These are phyloP conservation scores for Lypha dubia DNA, from an alignment of 2,888 invertebrate genomes.

Conservation along the genomic window DNA sequence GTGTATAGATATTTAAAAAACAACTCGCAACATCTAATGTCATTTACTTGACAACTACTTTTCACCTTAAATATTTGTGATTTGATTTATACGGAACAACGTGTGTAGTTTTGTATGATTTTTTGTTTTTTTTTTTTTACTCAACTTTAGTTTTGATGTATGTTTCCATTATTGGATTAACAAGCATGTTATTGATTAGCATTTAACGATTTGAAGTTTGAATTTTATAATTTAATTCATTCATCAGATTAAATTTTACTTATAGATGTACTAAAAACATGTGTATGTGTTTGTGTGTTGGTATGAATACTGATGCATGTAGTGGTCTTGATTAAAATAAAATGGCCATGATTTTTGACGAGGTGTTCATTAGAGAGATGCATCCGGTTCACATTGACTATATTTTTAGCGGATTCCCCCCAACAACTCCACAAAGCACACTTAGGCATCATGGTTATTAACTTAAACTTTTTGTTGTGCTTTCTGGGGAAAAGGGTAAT, in stretches of 20 bases:
- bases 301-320: too few relatives aligned
- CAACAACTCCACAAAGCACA: too few relatives aligned
- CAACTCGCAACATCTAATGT: constrained; percentile 66
- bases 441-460: too few relatives aligned
- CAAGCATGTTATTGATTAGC: constrained; percentile 59
- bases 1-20: constrained; percentile 12
- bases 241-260: constrained; percentile 23
- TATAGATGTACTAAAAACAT: too few relatives aligned
- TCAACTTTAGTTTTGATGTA: constrained; percentile 5
- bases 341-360: too few relatives aligned
- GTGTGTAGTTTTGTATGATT: constrained; percentile 9
- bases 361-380: too few relatives aligned
- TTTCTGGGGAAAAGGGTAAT: too few relatives aligned
- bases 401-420: too few relatives aligned
- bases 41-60: constrained; percentile 70
- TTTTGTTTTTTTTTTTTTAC: neutral
- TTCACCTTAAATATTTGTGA: constrained; percentile 68
- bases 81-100: constrained; percentile 65
- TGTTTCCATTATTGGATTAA: constrained; percentile 62
- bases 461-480: too few relatives aligned
- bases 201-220: constrained; percentile 14
- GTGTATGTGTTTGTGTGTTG: too few relatives aligned
- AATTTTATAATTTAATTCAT: constrained; percentile 34
- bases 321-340: too few relatives aligned
- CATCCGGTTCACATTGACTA: too few relatives aligned